These are phyloP conservation scores for Accipiter virgatus DNA, from an alignment of 2,113 vertebrate genomes.

Conservation along the genomic window DNA sequence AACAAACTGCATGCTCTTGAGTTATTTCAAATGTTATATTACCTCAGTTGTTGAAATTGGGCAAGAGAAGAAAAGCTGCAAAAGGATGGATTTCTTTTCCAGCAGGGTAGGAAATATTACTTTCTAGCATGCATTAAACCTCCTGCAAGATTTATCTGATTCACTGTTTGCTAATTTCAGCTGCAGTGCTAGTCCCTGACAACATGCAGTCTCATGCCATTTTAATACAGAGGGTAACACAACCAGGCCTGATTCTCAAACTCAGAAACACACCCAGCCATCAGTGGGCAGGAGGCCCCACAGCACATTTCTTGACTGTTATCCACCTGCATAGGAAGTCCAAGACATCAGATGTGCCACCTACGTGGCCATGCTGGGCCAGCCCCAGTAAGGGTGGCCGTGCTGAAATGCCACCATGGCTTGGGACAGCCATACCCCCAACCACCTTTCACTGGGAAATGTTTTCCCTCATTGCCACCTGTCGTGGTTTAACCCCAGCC, in stretches of 20 bases:
- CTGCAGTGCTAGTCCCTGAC: not conserved
- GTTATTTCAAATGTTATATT: not conserved
- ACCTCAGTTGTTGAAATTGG: not conserved
- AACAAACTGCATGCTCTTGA: not conserved
- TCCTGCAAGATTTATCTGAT: not conserved
- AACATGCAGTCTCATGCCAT: not conserved
- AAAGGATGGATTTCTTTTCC: not conserved
- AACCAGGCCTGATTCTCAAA: not conserved
- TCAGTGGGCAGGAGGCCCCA: not conserved
- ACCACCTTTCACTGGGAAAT: not conserved
- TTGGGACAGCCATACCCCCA: not conserved
- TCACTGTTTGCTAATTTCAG: not conserved
- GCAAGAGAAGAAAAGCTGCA: not conserved
- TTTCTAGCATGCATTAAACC: not conserved
- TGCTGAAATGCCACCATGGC: not conserved
- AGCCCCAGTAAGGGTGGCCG: rapidly evolving
- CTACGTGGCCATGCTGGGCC: not conserved
- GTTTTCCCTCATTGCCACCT: not conserved
- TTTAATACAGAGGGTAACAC: not conserved
- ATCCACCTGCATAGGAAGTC: not conserved
- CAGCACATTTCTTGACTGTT: not conserved
- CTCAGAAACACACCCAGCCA: not conserved
- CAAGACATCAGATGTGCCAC: not conserved
- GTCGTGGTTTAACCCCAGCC: no score
- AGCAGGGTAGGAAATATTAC: not conserved